Evolutionary conservation across 2,888 invertebrate species (phyloP).

Genomic region (Sylvicola fuscatus): DNA sequence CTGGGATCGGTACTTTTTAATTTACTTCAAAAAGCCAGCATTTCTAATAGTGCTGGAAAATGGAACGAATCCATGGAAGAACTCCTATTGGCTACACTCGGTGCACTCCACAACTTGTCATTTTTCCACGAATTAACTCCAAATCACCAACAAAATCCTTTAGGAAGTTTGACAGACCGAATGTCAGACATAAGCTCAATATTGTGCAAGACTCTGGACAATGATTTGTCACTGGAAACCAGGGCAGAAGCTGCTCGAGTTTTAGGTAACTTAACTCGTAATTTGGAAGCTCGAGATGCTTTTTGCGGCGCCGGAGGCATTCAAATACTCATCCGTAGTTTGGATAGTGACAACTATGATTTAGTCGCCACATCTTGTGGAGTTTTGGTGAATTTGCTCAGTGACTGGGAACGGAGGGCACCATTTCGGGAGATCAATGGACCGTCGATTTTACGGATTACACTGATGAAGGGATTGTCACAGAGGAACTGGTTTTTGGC

Average conservation of each 20-base stretch:
- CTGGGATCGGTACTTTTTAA: conserved; percentile 25
- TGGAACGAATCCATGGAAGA: conserved; percentile 33
- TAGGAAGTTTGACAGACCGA: conserved; percentile 16
- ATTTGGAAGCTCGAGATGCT: conserved; percentile 37
- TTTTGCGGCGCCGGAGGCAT: conserved; percentile 46
- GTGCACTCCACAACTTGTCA: conserved; percentile 68
- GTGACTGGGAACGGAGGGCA: conserved; percentile 32
- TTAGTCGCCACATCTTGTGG: conserved; percentile 60
- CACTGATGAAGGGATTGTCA: conserved; percentile 32
- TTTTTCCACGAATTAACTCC: conserved; percentile 34
- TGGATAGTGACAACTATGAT: conserved; percentile 39
- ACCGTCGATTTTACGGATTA: conserved; percentile 28
- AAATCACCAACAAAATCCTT: background rate
- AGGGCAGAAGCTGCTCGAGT: conserved; percentile 54
- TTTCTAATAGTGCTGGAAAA: conserved; percentile 7
- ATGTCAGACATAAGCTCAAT: conserved; percentile 16
- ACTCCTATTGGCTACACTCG: conserved; percentile 53
- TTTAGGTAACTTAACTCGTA: conserved; percentile 62
- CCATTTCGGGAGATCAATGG: conserved; percentile 32
- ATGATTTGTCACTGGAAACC: conserved; percentile 17
- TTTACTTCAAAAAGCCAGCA: conserved; percentile 12
- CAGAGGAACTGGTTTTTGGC: conserved; percentile 48
- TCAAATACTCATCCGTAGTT: conserved; percentile 32
- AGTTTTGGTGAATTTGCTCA: conserved; percentile 60
- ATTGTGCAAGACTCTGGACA: conserved; percentile 15